Base-by-base conservation (phyloP, 2,888 invertebrate species). In the Pristionchus mayeri region DNA sequence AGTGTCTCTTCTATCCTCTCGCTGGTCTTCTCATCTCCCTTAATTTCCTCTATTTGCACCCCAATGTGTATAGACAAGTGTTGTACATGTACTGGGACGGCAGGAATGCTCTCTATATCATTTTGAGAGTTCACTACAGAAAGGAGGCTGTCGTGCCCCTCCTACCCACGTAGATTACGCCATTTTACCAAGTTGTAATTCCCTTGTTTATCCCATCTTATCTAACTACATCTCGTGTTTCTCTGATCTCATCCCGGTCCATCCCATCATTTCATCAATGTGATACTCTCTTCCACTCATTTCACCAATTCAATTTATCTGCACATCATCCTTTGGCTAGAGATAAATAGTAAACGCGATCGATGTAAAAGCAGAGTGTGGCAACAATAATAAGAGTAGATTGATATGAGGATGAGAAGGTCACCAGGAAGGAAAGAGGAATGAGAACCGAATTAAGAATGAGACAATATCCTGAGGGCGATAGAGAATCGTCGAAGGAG, bases 381-480 rank as follows among this genome's bases (percentile, higher is more conserved):
- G 76, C 50, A 50, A 50, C 27, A 50, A 27, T 21, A 21, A 0
- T 16, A 50, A 30, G 50, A 50, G 30, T 30, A 30, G 18, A 30
- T 16, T 24, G 76, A 78, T 78, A 78, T 78, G 76, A 40, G 11
- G 18, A 7, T 4, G 40, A 78, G 16, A 3, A 50, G 16, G 50
- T 78, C 76, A 78, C 76, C 76, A 78, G 76, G 76, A 78, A 78
- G 30, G 76, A 50, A 50, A 78, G 24, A 34, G 48, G 76, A 78
- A 78, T 50, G 50, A 30, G 76, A 78, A 78, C 50, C 50, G 76
- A 78, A 7, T 27, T 50, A 78, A 18, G 18, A 78, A 78, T 78
- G 50, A 50, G 44, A 48, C 24, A 78, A 78, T 78, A 78, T 71
- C 76, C 50, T 78, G 76, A 78, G 76, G 18, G 48, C 50, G 48